These are phyloP conservation scores for Cryptotis parvus DNA, from an alignment of 2,113 vertebrate species.

Conservation along the genomic window DNA sequence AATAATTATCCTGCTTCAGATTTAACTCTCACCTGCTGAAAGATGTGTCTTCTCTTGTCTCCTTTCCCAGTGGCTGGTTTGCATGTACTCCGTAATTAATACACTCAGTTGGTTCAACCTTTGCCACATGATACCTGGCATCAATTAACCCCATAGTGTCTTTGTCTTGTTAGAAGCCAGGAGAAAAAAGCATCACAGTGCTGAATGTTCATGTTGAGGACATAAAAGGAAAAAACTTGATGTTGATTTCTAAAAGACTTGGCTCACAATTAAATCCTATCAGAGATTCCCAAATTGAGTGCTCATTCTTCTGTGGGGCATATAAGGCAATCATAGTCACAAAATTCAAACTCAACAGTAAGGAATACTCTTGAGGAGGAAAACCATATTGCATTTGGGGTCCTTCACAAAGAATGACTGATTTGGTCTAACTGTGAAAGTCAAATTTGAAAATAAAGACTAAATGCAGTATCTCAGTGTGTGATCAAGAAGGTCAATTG, in stretches of 20 bases:
- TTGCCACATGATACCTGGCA: constrained; percentile 35
- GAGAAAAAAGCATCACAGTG: neutral
- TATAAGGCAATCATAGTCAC: constrained; percentile 20
- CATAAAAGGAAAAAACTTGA: neutral
- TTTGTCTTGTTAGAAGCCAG: constrained; percentile 44
- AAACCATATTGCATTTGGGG: constrained; percentile 33
- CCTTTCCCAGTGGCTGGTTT: neutral
- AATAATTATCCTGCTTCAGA: neutral
- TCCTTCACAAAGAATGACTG: constrained; percentile 36
- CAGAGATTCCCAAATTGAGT: constrained; percentile 36
- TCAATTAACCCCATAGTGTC: constrained; percentile 51
- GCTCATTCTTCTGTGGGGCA: neutral
- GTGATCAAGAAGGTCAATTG: neutral
- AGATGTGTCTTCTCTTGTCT: neutral
- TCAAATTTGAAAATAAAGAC: constrained; percentile 13
- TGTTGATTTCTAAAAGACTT: constrained; percentile 10
- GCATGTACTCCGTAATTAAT: constrained; percentile 34
- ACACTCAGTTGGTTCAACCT: constrained; percentile 22
- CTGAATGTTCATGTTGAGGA: neutral
- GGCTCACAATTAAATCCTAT: constrained; percentile 32
- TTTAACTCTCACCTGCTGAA: neutral
- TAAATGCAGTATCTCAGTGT: neutral
- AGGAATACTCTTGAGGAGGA: neutral
- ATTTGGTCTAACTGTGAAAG: neutral
- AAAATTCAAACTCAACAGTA: constrained; percentile 14